Conservation (phyloP, 2,888 invertebrate species). For the Meghimatium bilineatum region DNA sequence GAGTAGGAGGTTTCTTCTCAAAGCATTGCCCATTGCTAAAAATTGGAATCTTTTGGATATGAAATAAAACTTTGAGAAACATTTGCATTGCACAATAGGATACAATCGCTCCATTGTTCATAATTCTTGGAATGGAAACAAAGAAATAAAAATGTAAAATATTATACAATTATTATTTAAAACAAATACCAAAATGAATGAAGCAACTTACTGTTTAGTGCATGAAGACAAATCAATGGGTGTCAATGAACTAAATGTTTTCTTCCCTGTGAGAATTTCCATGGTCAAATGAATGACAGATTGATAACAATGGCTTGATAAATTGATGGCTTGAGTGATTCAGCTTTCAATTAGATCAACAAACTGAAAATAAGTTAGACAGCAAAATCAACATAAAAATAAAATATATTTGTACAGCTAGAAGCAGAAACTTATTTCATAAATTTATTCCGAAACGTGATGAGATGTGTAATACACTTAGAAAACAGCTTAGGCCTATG, state of each 20-base stretch:
- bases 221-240: slow-evolving; percentile 69
- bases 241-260: slow-evolving; percentile 67
- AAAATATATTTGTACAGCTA: too few relatives aligned
- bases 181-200: neutral
- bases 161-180: neutral
- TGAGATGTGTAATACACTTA: too few relatives aligned
- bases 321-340: neutral
- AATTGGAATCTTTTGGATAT: neutral
- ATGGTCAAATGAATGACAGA: slow-evolving; percentile 46
- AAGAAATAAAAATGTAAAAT: too few relatives aligned
- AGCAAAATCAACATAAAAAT: neutral
- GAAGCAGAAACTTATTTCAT: too few relatives aligned
- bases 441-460: too few relatives aligned
- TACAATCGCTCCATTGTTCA: too few relatives aligned
- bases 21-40: too few relatives aligned
- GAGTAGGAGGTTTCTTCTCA: too few relatives aligned
- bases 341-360: neutral
- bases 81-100: too few relatives aligned
- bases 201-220: slow-evolving; percentile 66
- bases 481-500: too few relatives aligned
- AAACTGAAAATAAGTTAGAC: neutral
- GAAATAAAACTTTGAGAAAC: neutral
- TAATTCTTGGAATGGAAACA: too few relatives aligned
- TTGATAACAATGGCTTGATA: neutral
- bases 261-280: slow-evolving; percentile 66